Evolutionary conservation across 1,140 invertebrate species (phyloP), one percentile per base, ranked within the genome.

Genomic region (Triops longicaudatus): DNA sequence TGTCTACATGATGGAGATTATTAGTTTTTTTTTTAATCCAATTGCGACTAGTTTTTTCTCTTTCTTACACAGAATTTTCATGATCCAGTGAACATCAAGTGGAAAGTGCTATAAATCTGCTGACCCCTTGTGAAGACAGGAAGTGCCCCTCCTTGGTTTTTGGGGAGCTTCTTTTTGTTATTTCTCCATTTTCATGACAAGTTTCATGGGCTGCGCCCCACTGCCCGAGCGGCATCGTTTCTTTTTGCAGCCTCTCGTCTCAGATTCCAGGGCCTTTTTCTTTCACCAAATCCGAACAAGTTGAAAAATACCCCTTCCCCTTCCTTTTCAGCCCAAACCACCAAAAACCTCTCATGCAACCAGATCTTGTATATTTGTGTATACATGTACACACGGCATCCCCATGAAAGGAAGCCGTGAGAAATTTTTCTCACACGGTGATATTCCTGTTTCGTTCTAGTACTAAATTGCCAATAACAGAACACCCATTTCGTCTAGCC

Each of bases 61-160:
- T 37, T 7, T 37, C 7, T 37, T 37, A 37, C 31, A 7, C n/a
- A 37, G 31, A 37, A 37, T 37, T 37, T 37, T 37, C 31, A 7
- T 37, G 31, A 37, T 37, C 31, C 31, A 37, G 31, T 37, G 7
- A 37, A 37, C 31, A 7, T 37, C 7, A 2, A 37, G 7, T 37
- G 31, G 7, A 37, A 37, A 7, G 31, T 14, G 14, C 44, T 63
- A 22, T 63, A 11, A 63, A 63, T 5, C 44, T 63, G 17, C 14
- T 63, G 22, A 22, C 50, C 50, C 50, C 50, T 63, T 63, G 50
- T 63, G 50, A 63, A 63, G 50, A 63, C 50, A 63, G 50, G 50
- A 63, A 63, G 50, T 63, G 50, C 50, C 50, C 50, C 50, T 63
- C 50, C 50, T 63, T 63, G 14, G 50, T 17, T 22, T 37, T 37